A percentile compares a stretch with the other conserved stretches of the same genome.
These are phyloP conservation scores for Malthinus flaveolus DNA, from an alignment of 2,888 invertebrate genomes.

Conservation along the genomic window DNA sequence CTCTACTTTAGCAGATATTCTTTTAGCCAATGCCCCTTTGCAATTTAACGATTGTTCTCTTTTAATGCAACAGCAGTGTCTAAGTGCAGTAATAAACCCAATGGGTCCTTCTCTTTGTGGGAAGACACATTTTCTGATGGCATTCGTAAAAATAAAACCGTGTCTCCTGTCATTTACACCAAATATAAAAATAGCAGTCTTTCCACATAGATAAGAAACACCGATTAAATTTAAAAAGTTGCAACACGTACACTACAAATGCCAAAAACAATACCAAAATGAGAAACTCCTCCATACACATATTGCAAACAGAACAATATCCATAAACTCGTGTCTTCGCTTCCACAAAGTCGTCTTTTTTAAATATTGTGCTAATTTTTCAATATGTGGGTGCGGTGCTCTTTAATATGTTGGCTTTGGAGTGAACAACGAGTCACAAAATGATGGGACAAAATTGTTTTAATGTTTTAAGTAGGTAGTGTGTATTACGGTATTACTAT, in stretches of 20 bases:
- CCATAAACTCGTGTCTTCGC: too few species aligned
- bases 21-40: conserved; percentile 51
- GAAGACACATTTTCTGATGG: conserved; percentile 85
- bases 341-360: too few species aligned
- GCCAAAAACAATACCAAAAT: conserved; percentile 12
- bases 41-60: conserved; percentile 49
- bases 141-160: conserved; percentile 29
- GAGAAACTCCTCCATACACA: conserved; percentile 14
- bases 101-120: conserved; percentile 66
- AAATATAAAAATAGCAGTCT: conserved; percentile 66
- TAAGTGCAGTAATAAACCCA: conserved; percentile 63
- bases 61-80: conserved; percentile 55
- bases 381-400: too few species aligned
- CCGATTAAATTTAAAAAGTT: conserved; percentile 45
- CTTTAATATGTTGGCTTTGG: too few species aligned
- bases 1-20: conserved; percentile 50
- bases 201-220: conserved; percentile 78
- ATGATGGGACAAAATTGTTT: too few species aligned
- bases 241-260: conserved; percentile 15
- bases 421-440: too few species aligned
- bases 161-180: conserved; percentile 51
- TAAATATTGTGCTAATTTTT: too few species aligned
- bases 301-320: too few species aligned
- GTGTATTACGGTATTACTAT: too few species aligned
- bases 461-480: too few species aligned